phyloP scores from a whole-genome alignment of 2,888 invertebrate species.

The Plagodis pulveraria region DNA sequence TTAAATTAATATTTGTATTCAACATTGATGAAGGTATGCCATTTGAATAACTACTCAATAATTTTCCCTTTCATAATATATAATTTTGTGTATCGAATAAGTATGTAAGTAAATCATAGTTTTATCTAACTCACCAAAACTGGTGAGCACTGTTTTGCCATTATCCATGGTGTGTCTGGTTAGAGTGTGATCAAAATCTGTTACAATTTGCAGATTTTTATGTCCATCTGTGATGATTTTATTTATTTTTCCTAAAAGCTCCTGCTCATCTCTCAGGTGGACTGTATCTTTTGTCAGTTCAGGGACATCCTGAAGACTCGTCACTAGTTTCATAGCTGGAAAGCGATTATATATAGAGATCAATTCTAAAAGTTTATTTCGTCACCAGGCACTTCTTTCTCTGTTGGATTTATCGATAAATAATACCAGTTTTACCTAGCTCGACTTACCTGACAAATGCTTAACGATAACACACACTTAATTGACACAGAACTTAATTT shows the following conservation, averaged over 20 bases:
- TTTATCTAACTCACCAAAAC: slow-evolving; percentile 87
- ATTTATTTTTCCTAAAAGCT: slow-evolving; percentile 69
- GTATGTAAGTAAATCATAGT: not conserved
- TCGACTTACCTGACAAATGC: not conserved
- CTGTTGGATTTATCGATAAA: too few relatives aligned
- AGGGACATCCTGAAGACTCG: slow-evolving; percentile 60
- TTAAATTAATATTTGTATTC: too few relatives aligned
- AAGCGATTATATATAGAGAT: too few relatives aligned
- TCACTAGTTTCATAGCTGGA: slow-evolving; percentile 59
- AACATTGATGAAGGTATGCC: too few relatives aligned
- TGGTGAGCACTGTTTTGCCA: slow-evolving; percentile 89
- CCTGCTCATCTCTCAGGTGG: slow-evolving; percentile 58
- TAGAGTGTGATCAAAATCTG: slow-evolving; percentile 96
- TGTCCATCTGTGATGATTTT: slow-evolving; percentile 71
- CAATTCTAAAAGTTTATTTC: not conserved
- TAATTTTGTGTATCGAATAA: too few relatives aligned
- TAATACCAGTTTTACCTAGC: not conserved
- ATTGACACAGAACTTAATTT: not conserved
- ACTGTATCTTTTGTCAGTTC: slow-evolving; percentile 63
- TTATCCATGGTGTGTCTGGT: slow-evolving; percentile 91
- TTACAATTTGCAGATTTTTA: slow-evolving; percentile 91
- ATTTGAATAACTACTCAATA: too few relatives aligned
- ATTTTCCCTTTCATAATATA: too few relatives aligned
- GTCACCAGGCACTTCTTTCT: too few relatives aligned
- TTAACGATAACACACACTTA: not conserved